Conservation (phyloP, 2,797 vertebrate genomes). For the Myotis vivesi region DNA sequence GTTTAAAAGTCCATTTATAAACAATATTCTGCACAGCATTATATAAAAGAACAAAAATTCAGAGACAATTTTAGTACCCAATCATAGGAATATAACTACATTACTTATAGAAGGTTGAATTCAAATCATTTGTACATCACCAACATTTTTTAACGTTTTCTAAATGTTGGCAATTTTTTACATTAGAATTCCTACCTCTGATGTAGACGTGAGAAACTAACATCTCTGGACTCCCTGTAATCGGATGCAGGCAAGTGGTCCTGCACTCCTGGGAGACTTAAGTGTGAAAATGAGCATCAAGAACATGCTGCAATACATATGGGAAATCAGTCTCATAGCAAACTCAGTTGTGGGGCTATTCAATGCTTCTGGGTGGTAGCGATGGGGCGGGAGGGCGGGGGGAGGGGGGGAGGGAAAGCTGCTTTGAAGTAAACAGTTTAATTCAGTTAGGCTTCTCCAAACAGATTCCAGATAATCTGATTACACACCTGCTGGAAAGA, state of each 20-base stretch:
- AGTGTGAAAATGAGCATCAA: neutral
- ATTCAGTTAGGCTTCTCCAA: neutral
- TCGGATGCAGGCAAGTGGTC: neutral
- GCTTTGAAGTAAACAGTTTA: neutral
- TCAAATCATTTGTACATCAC: neutral
- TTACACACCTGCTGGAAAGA: neutral
- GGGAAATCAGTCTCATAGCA: neutral
- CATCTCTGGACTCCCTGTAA: neutral
- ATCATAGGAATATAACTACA: neutral
- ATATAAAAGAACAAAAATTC: slow-evolving; percentile 18
- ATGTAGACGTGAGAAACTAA: neutral
- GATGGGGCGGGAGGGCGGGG: neutral
- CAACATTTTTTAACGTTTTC: neutral
- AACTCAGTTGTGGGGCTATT: neutral
- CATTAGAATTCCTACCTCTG: neutral
- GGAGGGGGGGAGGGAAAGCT: rapidly evolving
- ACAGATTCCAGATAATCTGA: slow-evolving; percentile 16
- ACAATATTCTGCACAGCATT: neutral
- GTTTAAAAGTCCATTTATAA: slow-evolving; percentile 34
- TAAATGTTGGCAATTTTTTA: neutral
- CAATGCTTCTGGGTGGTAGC: neutral
- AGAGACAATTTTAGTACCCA: neutral
- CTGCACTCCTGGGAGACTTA: neutral
- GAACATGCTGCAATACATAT: neutral
- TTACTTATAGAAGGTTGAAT: neutral